These are phyloP conservation scores for Chiloscyllium punctatum DNA, from an alignment of 2,797 vertebrate genomes.

Conservation along the genomic window DNA sequence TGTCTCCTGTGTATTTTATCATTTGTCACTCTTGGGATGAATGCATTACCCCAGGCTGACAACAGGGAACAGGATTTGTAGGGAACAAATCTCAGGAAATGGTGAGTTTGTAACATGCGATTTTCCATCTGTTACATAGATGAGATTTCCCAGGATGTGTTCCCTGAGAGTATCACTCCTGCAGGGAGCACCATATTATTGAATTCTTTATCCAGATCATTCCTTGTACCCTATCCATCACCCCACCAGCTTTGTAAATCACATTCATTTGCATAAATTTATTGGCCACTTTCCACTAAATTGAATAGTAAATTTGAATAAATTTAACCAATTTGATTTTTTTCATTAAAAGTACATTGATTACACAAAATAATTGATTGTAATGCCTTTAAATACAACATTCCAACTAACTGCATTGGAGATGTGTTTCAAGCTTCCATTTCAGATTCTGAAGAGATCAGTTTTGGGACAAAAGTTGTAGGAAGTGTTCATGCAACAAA, in stretches of 20 bases:
- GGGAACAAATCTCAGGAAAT: background rate
- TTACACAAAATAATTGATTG: background rate
- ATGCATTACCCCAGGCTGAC: background rate
- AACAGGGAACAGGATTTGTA: background rate
- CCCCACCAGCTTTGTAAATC: background rate
- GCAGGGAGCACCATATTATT: background rate
- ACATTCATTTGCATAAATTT: conserved; percentile 11
- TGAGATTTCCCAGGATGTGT: background rate
- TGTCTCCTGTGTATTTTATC: background rate
- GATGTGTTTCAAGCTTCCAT: background rate
- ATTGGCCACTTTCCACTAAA: background rate
- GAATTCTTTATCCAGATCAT: background rate
- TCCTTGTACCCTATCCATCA: background rate
- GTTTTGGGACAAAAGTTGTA: background rate
- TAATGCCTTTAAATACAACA: background rate
- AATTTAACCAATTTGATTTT: background rate
- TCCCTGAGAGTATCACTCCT: background rate
- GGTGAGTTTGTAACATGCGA: background rate
- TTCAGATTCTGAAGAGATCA: background rate
- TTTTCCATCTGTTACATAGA: background rate
- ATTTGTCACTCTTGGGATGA: background rate
- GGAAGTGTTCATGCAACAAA: background rate
- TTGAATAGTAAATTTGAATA: background rate
- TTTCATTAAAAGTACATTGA: background rate
- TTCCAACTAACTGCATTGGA: background rate